Conservation (phyloP, 2,797 vertebrate genomes). For the Centropyge bicolor region DNA sequence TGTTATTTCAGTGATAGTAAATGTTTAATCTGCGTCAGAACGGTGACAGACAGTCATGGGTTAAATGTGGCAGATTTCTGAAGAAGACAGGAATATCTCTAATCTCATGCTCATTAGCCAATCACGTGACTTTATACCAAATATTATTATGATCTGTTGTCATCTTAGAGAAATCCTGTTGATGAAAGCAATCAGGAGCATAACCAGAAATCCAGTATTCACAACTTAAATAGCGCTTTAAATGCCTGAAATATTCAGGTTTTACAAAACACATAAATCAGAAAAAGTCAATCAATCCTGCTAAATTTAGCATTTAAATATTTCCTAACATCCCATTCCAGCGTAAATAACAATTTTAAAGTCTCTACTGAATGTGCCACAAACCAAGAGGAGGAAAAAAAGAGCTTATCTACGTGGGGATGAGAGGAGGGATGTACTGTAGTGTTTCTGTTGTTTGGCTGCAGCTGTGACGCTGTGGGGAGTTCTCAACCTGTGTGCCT, state of each 20-base stretch:
- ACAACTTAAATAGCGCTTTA: neutral
- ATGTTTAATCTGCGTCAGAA: slow-evolving; percentile 7
- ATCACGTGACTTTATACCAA: neutral
- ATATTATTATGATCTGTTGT: neutral
- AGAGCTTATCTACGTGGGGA: neutral
- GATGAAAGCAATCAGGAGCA: neutral
- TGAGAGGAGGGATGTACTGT: slow-evolving; percentile 30
- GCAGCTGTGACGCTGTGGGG: slow-evolving; percentile 66
- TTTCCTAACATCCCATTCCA: neutral
- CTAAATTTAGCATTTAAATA: neutral
- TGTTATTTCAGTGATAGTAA: slow-evolving; percentile 5
- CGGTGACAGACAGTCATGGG: neutral
- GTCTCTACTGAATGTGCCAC: neutral
- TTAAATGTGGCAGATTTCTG: neutral
- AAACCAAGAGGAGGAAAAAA: neutral
- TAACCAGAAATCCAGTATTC: neutral
- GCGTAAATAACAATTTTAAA: neutral
- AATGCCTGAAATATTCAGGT: too few relatives aligned
- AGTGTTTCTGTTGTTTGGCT: slow-evolving; percentile 51
- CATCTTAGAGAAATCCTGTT: neutral
- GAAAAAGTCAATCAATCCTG: neutral
- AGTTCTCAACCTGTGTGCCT: slow-evolving; percentile 67
- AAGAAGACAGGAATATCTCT: neutral
- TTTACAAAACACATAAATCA: neutral
- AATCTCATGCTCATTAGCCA: neutral